Conservation (phyloP, 2,113 vertebrate genomes). For the Motacilla tschutschensis region DNA sequence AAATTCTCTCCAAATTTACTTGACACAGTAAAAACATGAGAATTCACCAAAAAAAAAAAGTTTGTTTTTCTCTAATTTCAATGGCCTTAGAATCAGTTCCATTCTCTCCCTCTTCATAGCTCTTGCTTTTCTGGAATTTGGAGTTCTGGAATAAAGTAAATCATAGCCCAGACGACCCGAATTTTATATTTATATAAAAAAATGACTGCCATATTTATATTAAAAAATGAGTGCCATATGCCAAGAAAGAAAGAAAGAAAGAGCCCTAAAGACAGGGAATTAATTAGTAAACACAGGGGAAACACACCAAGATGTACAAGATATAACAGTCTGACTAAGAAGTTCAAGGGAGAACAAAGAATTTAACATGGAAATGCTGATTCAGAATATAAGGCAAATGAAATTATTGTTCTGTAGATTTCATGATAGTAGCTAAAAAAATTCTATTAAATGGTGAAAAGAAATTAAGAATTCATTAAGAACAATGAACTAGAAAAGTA, state of each 20-base stretch:
- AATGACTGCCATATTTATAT: background rate
- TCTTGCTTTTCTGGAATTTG: background rate
- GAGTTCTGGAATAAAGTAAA: background rate
- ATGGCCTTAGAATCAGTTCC: fast-evolving
- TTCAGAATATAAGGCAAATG: background rate
- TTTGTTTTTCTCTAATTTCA: background rate
- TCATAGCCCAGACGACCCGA: fast-evolving
- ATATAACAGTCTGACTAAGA: background rate
- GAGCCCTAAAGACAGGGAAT: background rate
- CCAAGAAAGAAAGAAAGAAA: background rate
- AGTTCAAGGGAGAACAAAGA: background rate
- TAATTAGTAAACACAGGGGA: background rate
- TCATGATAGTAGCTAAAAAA: background rate
- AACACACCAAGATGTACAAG: background rate
- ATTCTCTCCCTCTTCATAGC: background rate
- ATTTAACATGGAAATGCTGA: background rate
- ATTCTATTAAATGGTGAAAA: background rate
- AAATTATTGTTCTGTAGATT: background rate
- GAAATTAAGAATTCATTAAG: background rate
- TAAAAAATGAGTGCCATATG: background rate
- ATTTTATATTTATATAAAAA: background rate
- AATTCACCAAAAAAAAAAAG: fast-evolving
- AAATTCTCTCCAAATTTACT: background rate
- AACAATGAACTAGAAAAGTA: background rate
- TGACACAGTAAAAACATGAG: background rate